A percentile compares a stretch with the other conserved stretches of the same genome.
Conservation (phyloP, 2,888 invertebrate genomes). For the Julus scanicus region DNA sequence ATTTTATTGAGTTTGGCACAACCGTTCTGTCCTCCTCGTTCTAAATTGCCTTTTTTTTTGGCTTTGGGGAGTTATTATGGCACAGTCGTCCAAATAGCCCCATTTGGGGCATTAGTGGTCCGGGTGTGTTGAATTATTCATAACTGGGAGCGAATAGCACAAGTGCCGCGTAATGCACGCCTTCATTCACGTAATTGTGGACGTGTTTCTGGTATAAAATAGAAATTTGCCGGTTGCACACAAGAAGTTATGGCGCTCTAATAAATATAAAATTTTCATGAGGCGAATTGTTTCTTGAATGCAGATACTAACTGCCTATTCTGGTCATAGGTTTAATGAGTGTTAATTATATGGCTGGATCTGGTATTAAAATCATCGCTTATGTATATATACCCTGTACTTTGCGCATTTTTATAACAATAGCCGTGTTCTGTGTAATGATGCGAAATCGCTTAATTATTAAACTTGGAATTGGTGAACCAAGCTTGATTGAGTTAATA, state of each 20-base stretch:
- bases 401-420: background rate
- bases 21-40: background rate
- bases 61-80: conserved; percentile 7
- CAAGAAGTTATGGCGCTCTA: background rate
- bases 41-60: background rate
- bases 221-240: background rate
- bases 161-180: conserved; percentile 10
- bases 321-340: background rate
- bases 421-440: background rate
- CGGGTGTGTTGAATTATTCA: background rate
- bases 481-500: background rate
- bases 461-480: background rate
- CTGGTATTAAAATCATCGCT: background rate
- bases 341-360: background rate
- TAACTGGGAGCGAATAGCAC: background rate
- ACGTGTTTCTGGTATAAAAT: background rate
- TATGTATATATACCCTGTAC: background rate
- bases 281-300: background rate
- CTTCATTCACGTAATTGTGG: conserved; percentile 31
- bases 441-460: background rate
- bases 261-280: background rate
- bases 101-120: conserved; percentile 38
- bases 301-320: background rate
- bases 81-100: conserved; percentile 22
- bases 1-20: background rate